Conservation (phyloP, 2,797 vertebrate genomes). For the Pygocentrus nattereri region DNA sequence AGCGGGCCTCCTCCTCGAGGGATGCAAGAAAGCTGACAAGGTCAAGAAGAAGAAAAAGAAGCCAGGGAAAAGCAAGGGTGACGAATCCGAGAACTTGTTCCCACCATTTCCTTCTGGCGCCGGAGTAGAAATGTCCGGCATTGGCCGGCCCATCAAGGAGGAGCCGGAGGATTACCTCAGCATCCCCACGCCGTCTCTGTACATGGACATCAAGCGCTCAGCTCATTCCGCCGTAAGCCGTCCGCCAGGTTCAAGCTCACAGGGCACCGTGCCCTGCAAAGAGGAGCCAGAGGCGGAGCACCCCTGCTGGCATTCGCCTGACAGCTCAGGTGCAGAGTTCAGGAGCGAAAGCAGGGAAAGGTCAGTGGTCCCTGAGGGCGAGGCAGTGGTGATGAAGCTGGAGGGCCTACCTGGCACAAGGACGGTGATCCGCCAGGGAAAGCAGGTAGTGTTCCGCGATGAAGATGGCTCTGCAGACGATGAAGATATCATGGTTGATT, state of each 20-base stretch:
- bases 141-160: conserved; percentile 82
- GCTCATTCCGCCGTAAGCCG: conserved; percentile 1
- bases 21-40: conserved; percentile 89
- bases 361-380: conserved; percentile 77
- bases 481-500: conserved; percentile 99
- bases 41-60: conserved; percentile 90
- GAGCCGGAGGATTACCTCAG: conserved; percentile 84
- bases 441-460: conserved; percentile 97
- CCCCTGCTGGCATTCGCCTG: conserved; percentile 71
- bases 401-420: conserved; percentile 82
- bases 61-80: conserved; percentile 78
- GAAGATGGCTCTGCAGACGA: conserved; percentile 94
- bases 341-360: conserved; percentile 67
- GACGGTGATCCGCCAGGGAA: conserved; percentile 93
- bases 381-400: conserved; percentile 72
- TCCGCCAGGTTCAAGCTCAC: conserved; percentile 57
- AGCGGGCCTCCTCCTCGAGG: conserved; percentile 82
- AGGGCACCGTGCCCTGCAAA: conserved; percentile 72
- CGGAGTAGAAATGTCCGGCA: conserved; percentile 57
- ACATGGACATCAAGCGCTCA: conserved; percentile 1
- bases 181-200: conserved; percentile 69
- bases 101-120: conserved; percentile 1
- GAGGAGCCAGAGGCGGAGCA: conserved; percentile 73
- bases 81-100: conserved; percentile 45
- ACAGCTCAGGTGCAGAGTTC: conserved; percentile 41